Evolutionary conservation across 2,113 vertebrate genomes (phyloP), one percentile per base, ranked within the genome.

Genomic region (Galemys pyrenaicus): DNA sequence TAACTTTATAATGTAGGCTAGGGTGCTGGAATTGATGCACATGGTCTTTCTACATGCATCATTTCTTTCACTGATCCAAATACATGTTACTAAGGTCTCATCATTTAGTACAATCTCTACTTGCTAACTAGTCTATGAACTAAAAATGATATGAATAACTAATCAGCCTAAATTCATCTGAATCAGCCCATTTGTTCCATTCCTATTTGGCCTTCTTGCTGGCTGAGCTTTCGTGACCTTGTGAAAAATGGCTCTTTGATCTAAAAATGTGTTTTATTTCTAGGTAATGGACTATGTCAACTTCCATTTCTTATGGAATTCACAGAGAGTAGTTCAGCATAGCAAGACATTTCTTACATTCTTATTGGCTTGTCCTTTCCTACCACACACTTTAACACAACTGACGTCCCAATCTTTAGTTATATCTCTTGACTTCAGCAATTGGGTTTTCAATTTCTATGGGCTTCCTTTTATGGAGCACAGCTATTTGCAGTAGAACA

Each of bases 171-270:
- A 97, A 97, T 96, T 96, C 78, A 95, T 97, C 95, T 97, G 74
- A 95, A 74, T 87, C 89, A 83, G 79, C 60, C 64, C 89, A 82
- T 95, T 97, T 95, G 92, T 96, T 96, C 41, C 51, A 89, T 96
- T 96, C 90, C 75, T 96, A 74, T 96, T 97, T 97, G 32, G 0
- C 85, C 96, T 96, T 94, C 67, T 96, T 92, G 78, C 95, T 94
- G 86, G 88, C 85, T 97, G 92, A 96, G 95, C 91, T 96, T 96
- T 96, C 94, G 64, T 97, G 97, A 97, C 95, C 96, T 97, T 95
- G 74, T 97, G 96, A 98, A 97, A 98, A 98, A 98, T 95, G 93
- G 74, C 65, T 97, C 87, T 94, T 97, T 98, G 96, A 97, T 97
- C 92, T 96, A 96, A 97, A 97, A 98, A 94, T 97, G 89, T 95